A percentile compares a stretch with the other conserved stretches of the same genome.
Conservation (phyloP, 2,888 invertebrate genomes). For the Cerceris rybyensis region DNA sequence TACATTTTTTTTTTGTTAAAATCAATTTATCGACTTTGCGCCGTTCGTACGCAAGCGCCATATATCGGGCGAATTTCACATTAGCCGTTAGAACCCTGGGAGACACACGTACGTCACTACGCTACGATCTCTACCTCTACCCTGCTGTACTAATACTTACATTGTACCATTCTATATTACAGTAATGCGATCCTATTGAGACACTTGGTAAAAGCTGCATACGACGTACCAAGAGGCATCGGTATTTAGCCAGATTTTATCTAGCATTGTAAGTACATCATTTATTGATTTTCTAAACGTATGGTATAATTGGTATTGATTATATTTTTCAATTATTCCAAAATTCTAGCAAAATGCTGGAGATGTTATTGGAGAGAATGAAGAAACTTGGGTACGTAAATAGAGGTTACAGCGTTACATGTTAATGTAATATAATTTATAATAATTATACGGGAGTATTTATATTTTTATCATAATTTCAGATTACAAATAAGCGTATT, state of each 20-base stretch:
- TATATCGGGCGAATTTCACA: no score
- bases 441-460: not conserved
- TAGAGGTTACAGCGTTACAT: conserved; percentile 56
- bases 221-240: conserved; percentile 10
- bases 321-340: conserved; percentile 1
- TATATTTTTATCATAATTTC: not conserved
- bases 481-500: not conserved
- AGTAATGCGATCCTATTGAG: not conserved
- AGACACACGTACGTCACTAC: no score
- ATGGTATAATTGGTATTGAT: conserved; percentile 11
- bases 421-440: conserved; percentile 11
- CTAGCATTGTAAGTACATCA: conserved; percentile 19
- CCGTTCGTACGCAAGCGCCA: no score
- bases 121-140: no score
- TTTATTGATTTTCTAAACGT: not conserved
- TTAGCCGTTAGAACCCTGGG: no score
- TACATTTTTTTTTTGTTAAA: no score
- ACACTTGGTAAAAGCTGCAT: conserved; percentile 11
- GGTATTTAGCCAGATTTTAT: not conserved
- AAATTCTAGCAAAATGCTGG: conserved; percentile 82
- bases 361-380: conserved; percentile 85
- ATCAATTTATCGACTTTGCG: no score
- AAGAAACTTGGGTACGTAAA: conserved; percentile 85
- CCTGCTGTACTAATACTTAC: no score
- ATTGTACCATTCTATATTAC: not conserved